Conservation (phyloP, 2,797 vertebrate species). For the Pseudotriccus pelzelni region DNA sequence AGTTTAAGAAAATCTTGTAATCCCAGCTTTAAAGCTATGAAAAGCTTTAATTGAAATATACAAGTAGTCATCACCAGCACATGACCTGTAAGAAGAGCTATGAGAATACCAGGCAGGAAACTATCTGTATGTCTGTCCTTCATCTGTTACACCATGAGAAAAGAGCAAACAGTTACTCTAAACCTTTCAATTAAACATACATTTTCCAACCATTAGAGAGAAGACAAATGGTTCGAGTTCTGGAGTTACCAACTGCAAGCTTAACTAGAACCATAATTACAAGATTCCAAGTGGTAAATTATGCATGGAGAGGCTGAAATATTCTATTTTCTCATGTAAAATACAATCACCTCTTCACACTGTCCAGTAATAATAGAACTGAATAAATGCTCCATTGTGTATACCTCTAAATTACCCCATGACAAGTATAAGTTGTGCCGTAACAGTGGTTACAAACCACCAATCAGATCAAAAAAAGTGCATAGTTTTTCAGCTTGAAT, state of each 20-base stretch:
- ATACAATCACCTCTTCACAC: conserved; percentile 2
- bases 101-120: background rate
- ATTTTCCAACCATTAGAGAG: conserved; percentile 5
- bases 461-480: background rate
- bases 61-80: background rate
- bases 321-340: conserved; percentile 6
- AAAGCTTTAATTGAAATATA: background rate
- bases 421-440: background rate
- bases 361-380: conserved; percentile 37
- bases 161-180: background rate
- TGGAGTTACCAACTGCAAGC: conserved; percentile 18
- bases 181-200: conserved; percentile 5
- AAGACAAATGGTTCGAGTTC: background rate
- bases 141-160: background rate
- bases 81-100: background rate
- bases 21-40: background rate
- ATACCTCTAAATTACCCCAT: background rate
- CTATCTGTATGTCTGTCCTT: background rate
- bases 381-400: conserved; percentile 2
- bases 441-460: conserved; percentile 16
- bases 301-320: background rate
- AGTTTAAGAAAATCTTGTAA: background rate
- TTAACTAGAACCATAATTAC: conserved; percentile 42
- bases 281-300: conserved; percentile 33
- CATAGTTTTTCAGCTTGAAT: background rate